Evolutionary conservation across 2,888 invertebrate species (phyloP).

Genomic region (Leptopilina drosophilae): DNA sequence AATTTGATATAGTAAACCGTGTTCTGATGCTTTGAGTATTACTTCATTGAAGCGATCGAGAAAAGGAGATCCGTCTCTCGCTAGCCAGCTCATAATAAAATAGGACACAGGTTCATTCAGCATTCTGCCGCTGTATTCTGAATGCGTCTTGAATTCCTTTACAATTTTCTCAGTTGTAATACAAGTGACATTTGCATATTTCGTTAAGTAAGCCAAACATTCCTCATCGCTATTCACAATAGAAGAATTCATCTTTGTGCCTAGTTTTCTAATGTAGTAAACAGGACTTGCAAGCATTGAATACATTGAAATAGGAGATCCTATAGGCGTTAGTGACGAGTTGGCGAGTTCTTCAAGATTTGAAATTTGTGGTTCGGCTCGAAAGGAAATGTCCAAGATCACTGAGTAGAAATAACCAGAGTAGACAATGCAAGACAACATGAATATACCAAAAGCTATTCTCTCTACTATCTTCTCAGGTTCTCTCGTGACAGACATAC

Average conservation of each 20-base stretch:
- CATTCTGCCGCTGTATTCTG: not conserved
- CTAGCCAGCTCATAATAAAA: not conserved
- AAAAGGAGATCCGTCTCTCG: not conserved
- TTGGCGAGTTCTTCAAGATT: not conserved
- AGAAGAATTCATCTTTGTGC: not conserved
- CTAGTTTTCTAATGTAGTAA: not conserved
- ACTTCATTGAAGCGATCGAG: constrained; percentile 1
- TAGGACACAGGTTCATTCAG: not conserved
- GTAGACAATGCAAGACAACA: not conserved
- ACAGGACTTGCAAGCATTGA: not conserved
- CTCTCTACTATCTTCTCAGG: not conserved
- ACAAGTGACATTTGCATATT: not conserved
- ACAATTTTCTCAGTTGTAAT: not conserved
- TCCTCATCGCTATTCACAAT: not conserved
- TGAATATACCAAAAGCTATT: not conserved
- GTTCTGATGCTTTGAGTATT: not conserved
- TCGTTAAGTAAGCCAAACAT: not conserved
- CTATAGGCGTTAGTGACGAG: not conserved
- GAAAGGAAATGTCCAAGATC: not conserved
- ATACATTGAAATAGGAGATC: not conserved
- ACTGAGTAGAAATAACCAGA: not conserved
- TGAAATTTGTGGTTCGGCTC: not conserved
- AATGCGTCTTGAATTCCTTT: not conserved
- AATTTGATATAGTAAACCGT: not conserved
- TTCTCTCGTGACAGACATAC: not conserved